Base-by-base conservation (phyloP, 2,797 vertebrate species). In the Phalloptychus januarius region DNA sequence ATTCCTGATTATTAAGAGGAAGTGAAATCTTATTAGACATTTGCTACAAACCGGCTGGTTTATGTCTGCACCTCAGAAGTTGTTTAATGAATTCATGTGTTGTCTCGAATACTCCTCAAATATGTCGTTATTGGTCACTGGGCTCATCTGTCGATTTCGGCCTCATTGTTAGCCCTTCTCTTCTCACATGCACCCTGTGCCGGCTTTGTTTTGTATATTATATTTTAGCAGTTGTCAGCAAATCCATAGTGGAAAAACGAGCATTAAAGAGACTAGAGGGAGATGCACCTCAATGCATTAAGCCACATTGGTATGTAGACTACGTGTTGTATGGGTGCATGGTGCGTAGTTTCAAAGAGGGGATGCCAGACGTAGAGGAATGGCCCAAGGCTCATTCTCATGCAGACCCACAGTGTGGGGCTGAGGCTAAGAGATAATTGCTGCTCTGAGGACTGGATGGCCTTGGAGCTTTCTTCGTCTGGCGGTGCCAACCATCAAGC, bases 351-450 rank as follows among this genome's bases (percentile, higher is more conserved):
- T 88, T 89, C 89, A 86, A 70, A 83, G 50, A 85, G 84, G 83
- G 78, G 58, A 72, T 83, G 79, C 91, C 93, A 87, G 80, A 79
- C 77, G 75, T 74, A 25, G 83, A 87, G 89, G 87, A 40, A 79
- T 79, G 91, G 91, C 89, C 90, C 86, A 18, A 69, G 93, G 89
- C 90, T 94, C 79, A 91, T 96, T 94, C 80, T 94, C 93, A 75
- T 89, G 79, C 86, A 83, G 87, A 58, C 85, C 92, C 93, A 94
- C 25, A 77, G 91, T 91, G 84, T 84, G 81, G 81, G 77, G 91
- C 93, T 92, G 91, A 85, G 91, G 89, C 85, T 89, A 86, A n/a
- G 83, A 92, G 87, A 88, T 94, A 90, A 95, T 90, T 90, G 88
- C 82, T 75, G 93, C 83, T 90, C 90, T 89, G 90, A 93, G 92